Conservation (phyloP, 2,888 invertebrate species). For the Reticulitermes lucifugus region DNA sequence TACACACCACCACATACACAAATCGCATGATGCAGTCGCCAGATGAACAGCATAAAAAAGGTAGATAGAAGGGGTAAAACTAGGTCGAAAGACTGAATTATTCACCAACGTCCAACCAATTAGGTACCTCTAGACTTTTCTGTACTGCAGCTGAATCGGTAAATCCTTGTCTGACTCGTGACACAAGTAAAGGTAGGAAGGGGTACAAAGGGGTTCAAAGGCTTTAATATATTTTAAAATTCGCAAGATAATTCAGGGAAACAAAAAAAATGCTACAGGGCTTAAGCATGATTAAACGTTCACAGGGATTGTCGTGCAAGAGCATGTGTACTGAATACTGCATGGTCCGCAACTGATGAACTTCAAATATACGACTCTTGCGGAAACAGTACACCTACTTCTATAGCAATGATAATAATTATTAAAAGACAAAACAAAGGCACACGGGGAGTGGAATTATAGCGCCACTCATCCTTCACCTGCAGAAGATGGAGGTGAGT, state of each 20-base stretch:
- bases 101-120: slow-evolving; percentile 41
- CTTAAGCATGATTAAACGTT: slow-evolving; percentile 36
- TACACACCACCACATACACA: not conserved
- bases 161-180: slow-evolving; percentile 39
- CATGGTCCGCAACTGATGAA: slow-evolving; percentile 9
- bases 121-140: slow-evolving; percentile 36
- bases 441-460: too few relatives aligned
- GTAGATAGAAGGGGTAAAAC: not conserved
- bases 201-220: slow-evolving; percentile 1
- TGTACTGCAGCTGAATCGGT: slow-evolving; percentile 11
- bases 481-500: too few relatives aligned
- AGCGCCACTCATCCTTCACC: too few relatives aligned
- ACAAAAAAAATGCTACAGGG: slow-evolving; percentile 21
- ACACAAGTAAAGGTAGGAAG: not conserved
- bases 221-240: slow-evolving; percentile 38
- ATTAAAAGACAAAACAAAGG: too few relatives aligned
- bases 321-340: slow-evolving; percentile 1
- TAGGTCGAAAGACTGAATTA: slow-evolving; percentile 30
- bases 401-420: not conserved
- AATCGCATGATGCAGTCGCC: slow-evolving; percentile 15
- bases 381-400: not conserved
- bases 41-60: not conserved
- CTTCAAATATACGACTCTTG: not conserved
- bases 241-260: slow-evolving; percentile 41
- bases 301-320: slow-evolving; percentile 21